A percentile compares a stretch with the other conserved stretches of the same genome.
Conservation (phyloP, 2,797 vertebrate genomes). For the Phoeniculus purpureus region DNA sequence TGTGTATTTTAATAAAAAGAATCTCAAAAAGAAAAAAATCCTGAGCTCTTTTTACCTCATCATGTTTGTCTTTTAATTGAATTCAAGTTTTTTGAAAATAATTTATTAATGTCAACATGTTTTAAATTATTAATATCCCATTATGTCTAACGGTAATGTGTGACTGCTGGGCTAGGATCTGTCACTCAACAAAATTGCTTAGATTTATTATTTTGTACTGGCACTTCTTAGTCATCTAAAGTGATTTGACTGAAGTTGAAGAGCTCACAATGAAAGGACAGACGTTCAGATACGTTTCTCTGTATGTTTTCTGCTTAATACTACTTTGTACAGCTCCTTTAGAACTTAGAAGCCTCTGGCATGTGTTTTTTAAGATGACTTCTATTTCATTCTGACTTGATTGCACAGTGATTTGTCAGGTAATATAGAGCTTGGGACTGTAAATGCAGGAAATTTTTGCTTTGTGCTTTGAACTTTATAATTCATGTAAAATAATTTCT, state of each 20-base stretch:
- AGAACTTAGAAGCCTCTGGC: neutral
- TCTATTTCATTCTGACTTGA: neutral
- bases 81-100: neutral
- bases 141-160: constrained; percentile 2
- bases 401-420: neutral
- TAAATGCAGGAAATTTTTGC: neutral
- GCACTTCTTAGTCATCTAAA: constrained; percentile 2
- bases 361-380: neutral
- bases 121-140: neutral
- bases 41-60: neutral
- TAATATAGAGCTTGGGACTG: neutral
- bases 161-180: neutral
- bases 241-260: neutral
- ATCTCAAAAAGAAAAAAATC: neutral
- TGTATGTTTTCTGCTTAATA: neutral
- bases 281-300: neutral
- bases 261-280: neutral
- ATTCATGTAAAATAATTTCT: neutral
- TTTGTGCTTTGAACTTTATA: neutral
- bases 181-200: constrained; percentile 23
- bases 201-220: constrained; percentile 44
- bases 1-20: constrained; percentile 35
- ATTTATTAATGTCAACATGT: neutral
- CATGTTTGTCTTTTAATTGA: constrained; percentile 11
- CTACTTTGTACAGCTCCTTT: neutral